Evolutionary conservation across 1,140 invertebrate species (phyloP).

Genomic region (Macrotrachela quadricornifera): DNA sequence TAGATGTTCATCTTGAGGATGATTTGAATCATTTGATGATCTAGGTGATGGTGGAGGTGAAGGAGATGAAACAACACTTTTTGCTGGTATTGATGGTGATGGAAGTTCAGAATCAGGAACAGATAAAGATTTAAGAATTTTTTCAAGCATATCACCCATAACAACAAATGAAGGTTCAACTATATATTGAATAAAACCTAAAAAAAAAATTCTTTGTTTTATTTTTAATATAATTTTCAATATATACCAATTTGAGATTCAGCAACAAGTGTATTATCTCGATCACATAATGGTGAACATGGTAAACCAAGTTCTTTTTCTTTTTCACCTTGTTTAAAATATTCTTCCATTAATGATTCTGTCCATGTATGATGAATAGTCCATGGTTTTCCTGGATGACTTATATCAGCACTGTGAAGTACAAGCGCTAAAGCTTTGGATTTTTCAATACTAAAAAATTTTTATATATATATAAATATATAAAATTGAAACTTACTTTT

Average conservation of each 20-base stretch:
- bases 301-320: conserved; percentile 70
- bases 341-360: conserved; percentile 69
- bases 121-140: conserved; percentile 19
- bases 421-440: conserved; percentile 73
- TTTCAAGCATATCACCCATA: conserved; percentile 68
- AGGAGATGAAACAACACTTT: too few species aligned
- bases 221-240: too few species aligned
- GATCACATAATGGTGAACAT: conserved; percentile 78
- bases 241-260: conserved; percentile 63
- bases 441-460: conserved; percentile 48
- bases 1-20: too few species aligned
- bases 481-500: conserved; percentile 35
- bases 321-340: conserved; percentile 79
- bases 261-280: conserved; percentile 78
- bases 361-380: conserved; percentile 69
- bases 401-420: conserved; percentile 85
- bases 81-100: too few species aligned
- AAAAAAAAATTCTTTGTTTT: too few species aligned
- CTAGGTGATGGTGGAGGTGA: too few species aligned
- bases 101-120: too few species aligned
- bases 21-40: too few species aligned
- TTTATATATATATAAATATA: background rate
- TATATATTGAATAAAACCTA: conserved; percentile 86
- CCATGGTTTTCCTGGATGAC: conserved; percentile 87
- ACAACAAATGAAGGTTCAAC: conserved; percentile 83